Evolutionary conservation across 2,113 vertebrate species (phyloP).

Genomic region (Dissostichus mawsoni): DNA sequence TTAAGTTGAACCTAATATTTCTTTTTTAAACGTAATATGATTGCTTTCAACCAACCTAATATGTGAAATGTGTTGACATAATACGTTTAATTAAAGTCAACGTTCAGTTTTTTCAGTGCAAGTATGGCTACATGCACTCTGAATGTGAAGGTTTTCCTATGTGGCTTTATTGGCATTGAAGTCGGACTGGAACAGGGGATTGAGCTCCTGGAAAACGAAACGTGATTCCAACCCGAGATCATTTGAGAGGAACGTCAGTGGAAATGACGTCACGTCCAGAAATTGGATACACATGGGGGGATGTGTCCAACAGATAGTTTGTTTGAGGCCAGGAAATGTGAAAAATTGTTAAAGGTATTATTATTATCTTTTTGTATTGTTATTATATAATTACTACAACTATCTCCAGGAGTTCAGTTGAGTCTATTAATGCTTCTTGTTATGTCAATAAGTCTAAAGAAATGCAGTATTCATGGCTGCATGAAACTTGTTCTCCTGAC

Average conservation of each 20-base stretch:
- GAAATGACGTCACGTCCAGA: constrained; percentile 23
- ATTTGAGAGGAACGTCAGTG: constrained; percentile 14
- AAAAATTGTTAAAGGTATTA: not conserved
- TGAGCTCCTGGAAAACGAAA: not conserved
- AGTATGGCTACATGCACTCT: not conserved
- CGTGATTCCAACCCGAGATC: not conserved
- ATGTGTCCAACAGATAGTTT: constrained; percentile 20
- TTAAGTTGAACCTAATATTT: no score
- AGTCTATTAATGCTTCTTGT: no score
- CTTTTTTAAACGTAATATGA: no score
- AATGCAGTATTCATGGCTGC: not conserved
- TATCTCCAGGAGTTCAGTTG: no score
- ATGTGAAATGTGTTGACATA: no score
- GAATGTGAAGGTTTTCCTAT: not conserved
- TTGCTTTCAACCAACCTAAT: no score
- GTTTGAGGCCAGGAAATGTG: constrained; percentile 12
- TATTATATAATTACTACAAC: not conserved
- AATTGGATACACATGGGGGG: constrained; percentile 39
- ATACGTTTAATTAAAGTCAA: no score
- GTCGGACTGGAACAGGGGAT: not conserved
- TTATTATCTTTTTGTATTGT: not conserved
- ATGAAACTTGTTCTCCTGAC: not conserved
- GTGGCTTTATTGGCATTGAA: not conserved
- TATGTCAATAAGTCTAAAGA: not conserved
- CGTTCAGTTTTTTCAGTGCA: no score